Evolutionary conservation across 2,888 invertebrate genomes (phyloP), one percentile per base, ranked within the genome.

Genomic region (Piscicola geometra): DNA sequence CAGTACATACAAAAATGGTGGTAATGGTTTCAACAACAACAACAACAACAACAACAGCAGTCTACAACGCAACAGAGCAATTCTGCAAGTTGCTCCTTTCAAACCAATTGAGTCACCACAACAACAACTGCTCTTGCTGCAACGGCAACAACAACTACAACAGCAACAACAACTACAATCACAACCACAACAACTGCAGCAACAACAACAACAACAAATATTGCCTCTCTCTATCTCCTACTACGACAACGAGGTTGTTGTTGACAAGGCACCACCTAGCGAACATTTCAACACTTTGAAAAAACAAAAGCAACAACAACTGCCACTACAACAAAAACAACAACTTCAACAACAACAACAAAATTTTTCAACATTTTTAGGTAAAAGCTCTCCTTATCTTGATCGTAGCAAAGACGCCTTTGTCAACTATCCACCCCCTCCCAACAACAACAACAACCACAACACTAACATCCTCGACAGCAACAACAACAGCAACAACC

Each of bases 311-410:
- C 50, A 41, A 72, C 50, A 41, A 0, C 56, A 52, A 18, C 33
- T n/a, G 18, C 30, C 50, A 9, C 25, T 52, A 18, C 56, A 28
- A 1, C 47, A 5, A 9, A 30, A 47, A 28, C 72, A 72, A 47
- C 72, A 52, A 47, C 72, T 52, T 21, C 50, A 72, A 56, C 72
- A 72, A 72, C 72, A 50, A 25, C 72, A 33, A 35, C 70, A 70
- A 70, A 67, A 32, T 28, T 35, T 67, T 32, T n/a, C 68, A 35
- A 33, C 68, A 28, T 67, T 35, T 32, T 15, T 35, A 3, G 33
- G 32, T 2, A 67, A 5, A 15, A 67, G 30, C 15, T 35, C 32
- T 3, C 68, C 33, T 18, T 28, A 12, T 64, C 21, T 64, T 12
- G 25, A 64, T n/a, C 25, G n/a, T n/a, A n/a, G n/a, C n/a, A n/a